Evolutionary conservation across 1,140 invertebrate species (phyloP).

Genomic region (Cecropterus lyciades): DNA sequence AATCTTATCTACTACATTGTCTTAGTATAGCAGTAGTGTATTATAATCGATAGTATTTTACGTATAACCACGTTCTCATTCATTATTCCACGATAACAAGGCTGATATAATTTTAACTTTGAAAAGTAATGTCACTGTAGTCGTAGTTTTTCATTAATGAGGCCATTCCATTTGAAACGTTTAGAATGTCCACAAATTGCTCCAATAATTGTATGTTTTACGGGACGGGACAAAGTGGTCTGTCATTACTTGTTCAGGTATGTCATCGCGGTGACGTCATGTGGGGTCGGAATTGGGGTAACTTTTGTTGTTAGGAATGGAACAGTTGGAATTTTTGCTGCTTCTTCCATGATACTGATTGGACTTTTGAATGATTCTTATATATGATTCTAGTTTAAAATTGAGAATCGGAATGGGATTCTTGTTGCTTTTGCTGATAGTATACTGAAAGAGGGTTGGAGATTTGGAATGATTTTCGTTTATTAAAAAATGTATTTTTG

Average conservation of each 20-base stretch:
- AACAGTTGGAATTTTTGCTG: conserved; percentile 20
- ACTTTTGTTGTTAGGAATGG: conserved; percentile 22
- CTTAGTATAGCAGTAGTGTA: neutral
- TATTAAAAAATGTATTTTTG: too few species aligned
- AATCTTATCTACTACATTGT: too few species aligned
- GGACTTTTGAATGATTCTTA: neutral
- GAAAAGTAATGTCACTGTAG: neutral
- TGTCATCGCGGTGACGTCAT: conserved; percentile 29
- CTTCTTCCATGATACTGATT: neutral
- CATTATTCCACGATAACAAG: conserved; percentile 7
- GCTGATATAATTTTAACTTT: neutral
- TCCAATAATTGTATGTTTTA: conserved; percentile 33
- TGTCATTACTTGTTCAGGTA: conserved; percentile 29
- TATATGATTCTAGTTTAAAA: too few species aligned
- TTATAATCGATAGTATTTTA: neutral
- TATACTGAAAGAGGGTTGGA: too few species aligned
- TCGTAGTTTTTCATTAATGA: conserved; percentile 18
- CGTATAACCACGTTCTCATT: neutral
- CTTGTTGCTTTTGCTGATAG: too few species aligned
- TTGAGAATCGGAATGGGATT: too few species aligned
- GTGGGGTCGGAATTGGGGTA: conserved; percentile 23
- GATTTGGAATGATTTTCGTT: too few species aligned
- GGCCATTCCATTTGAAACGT: conserved; percentile 20
- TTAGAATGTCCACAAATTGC: conserved; percentile 31
- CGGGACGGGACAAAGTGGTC: conserved; percentile 26